Conservation (phyloP, 2,888 invertebrate genomes). For the Machimus atricapillus region DNA sequence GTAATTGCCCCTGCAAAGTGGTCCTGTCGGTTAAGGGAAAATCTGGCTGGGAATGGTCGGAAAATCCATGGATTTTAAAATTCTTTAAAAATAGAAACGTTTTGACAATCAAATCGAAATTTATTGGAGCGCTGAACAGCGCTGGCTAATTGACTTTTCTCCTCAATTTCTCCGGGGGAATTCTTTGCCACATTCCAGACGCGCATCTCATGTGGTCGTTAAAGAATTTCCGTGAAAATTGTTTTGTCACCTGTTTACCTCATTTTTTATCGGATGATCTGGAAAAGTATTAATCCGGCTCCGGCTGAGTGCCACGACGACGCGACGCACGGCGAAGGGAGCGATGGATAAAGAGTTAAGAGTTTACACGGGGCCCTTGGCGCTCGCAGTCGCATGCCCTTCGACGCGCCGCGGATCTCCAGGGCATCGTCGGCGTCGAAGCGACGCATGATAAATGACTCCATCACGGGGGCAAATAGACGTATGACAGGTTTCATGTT, state of each 20-base stretch:
- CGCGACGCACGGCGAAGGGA: background rate
- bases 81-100: constrained; percentile 13
- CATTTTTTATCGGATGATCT: constrained; percentile 45
- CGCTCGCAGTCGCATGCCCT: background rate
- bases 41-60: background rate
- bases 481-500: constrained; percentile 43
- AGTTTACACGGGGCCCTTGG: background rate
- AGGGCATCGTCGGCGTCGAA: background rate
- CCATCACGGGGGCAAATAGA: constrained; percentile 40
- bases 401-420: background rate
- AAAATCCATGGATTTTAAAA: constrained; percentile 14
- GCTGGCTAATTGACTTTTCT: constrained; percentile 31
- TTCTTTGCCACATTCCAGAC: constrained; percentile 19
- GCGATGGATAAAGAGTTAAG: background rate
- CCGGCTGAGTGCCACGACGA: background rate
- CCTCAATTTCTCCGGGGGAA: constrained; percentile 25
- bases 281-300: constrained; percentile 9
- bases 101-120: constrained; percentile 33
- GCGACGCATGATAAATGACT: constrained; percentile 42
- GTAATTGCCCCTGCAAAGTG: constrained; percentile 17
- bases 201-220: constrained; percentile 31
- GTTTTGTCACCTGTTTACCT: constrained; percentile 47
- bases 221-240: constrained; percentile 46
- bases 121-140: background rate
- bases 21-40: background rate